A percentile compares a stretch with the other conserved stretches of the same genome.
Evolutionary conservation across 1,140 invertebrate genomes (phyloP).

Genomic region (Anoplophora glabripennis): DNA sequence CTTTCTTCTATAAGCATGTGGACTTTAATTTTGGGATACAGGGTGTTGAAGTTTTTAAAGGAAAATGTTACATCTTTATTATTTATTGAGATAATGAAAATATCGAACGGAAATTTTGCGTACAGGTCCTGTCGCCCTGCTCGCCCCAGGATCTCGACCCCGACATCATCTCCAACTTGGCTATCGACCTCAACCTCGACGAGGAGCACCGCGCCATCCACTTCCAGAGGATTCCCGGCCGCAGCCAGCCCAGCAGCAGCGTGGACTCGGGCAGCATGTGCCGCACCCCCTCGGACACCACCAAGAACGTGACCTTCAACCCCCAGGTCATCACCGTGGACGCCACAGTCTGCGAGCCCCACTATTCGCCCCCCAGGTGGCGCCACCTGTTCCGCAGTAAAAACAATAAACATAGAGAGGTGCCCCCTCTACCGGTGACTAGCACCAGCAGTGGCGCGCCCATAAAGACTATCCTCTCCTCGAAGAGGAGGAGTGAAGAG

Average conservation of each 20-base stretch:
- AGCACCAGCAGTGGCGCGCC: slow-evolving; percentile 20
- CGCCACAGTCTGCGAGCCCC: slow-evolving; percentile 12
- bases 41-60: too few relatives aligned
- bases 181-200: slow-evolving; percentile 46
- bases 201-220: slow-evolving; percentile 42
- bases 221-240: slow-evolving; percentile 17
- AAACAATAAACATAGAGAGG: slow-evolving; percentile 30
- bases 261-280: slow-evolving; percentile 43
- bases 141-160: slow-evolving; percentile 40
- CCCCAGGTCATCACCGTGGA: slow-evolving; percentile 41
- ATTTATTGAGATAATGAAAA: too few relatives aligned
- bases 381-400: slow-evolving; percentile 29
- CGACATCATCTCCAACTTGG: slow-evolving; percentile 45
- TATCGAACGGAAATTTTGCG: too few relatives aligned
- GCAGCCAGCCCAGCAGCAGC: slow-evolving; percentile 29
- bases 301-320: slow-evolving; percentile 48
- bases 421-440: slow-evolving; percentile 16
- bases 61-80: too few relatives aligned
- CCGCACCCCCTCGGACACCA: slow-evolving; percentile 40
- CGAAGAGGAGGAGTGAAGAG: slow-evolving; percentile 46
- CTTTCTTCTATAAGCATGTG: too few relatives aligned
- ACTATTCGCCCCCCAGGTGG: slow-evolving; percentile 31
- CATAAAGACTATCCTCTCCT: slow-evolving; percentile 51
- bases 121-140: slow-evolving; percentile 27
- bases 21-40: too few relatives aligned